A percentile compares a stretch with the other conserved stretches of the same genome.
phyloP scores from a whole-genome alignment of 2,888 invertebrate species.

The Pycnomerus fuliginosus region DNA sequence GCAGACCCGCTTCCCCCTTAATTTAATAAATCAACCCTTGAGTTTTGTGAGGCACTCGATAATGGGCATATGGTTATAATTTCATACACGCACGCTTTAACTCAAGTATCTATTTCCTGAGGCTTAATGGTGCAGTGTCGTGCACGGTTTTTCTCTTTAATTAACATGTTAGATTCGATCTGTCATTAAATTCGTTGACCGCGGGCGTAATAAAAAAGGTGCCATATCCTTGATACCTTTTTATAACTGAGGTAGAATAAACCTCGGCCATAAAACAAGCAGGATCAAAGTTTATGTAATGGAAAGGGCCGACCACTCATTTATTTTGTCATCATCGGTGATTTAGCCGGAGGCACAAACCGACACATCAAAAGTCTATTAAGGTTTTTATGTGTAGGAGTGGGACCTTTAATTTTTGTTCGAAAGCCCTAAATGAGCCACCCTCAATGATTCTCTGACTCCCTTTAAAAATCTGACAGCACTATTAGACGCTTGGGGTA shows the following conservation, averaged over 20 bases:
- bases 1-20: conserved; percentile 19
- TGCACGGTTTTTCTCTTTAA: too few relatives aligned
- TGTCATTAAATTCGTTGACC: too few relatives aligned
- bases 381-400: conserved; percentile 39
- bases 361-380: conserved; percentile 41
- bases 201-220: too few relatives aligned
- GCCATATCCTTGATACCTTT: too few relatives aligned
- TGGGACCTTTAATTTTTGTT: conserved; percentile 25
- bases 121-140: too few relatives aligned
- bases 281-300: conserved; percentile 32
- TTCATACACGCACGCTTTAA: conserved; percentile 25
- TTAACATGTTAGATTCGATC: too few relatives aligned
- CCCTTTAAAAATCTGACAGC: conserved; percentile 17
- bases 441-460: too few relatives aligned
- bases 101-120: conserved; percentile 25
- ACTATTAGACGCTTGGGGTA: conserved; percentile 38
- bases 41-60: conserved; percentile 15
- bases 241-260: conserved; percentile 26
- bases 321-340: conserved; percentile 42
- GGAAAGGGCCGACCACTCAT: conserved; percentile 35
- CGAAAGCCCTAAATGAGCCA: too few relatives aligned
- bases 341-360: conserved; percentile 35
- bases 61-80: conserved; percentile 26
- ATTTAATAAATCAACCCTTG: conserved; percentile 21
- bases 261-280: conserved; percentile 38